Conservation (phyloP, 2,888 invertebrate genomes). For the Prosapia bicincta region DNA sequence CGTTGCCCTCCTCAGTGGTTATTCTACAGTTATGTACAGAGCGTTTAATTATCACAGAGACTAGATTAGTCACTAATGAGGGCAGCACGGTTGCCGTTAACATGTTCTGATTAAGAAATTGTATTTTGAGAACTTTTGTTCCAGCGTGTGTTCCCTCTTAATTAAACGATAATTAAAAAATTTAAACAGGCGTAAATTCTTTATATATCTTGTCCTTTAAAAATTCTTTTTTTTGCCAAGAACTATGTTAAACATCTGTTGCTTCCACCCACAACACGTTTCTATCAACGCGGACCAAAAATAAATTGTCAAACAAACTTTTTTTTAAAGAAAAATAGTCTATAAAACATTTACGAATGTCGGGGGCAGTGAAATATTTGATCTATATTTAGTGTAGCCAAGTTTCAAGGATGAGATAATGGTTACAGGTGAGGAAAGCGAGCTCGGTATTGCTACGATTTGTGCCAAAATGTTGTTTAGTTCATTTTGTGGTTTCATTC, state of each 20-base stretch:
- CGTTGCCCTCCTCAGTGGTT: too few species aligned
- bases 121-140: too few species aligned
- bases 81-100: too few species aligned
- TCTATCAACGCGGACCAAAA: background rate
- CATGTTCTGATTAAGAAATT: too few species aligned
- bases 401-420: background rate
- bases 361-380: background rate
- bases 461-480: conserved; percentile 2
- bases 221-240: background rate
- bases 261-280: background rate
- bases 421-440: background rate
- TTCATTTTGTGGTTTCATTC: background rate
- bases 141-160: too few species aligned
- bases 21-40: too few species aligned
- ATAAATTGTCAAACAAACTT: background rate
- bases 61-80: too few species aligned
- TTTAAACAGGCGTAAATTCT: too few species aligned
- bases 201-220: too few species aligned
- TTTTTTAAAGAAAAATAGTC: background rate
- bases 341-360: background rate
- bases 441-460: background rate
- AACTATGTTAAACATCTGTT: background rate
- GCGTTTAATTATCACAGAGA: too few species aligned
- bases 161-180: too few species aligned
- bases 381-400: background rate